Evolutionary conservation across 2,113 vertebrate species (phyloP), one percentile per base, ranked within the genome.

Genomic region (Sprattus sprattus): DNA sequence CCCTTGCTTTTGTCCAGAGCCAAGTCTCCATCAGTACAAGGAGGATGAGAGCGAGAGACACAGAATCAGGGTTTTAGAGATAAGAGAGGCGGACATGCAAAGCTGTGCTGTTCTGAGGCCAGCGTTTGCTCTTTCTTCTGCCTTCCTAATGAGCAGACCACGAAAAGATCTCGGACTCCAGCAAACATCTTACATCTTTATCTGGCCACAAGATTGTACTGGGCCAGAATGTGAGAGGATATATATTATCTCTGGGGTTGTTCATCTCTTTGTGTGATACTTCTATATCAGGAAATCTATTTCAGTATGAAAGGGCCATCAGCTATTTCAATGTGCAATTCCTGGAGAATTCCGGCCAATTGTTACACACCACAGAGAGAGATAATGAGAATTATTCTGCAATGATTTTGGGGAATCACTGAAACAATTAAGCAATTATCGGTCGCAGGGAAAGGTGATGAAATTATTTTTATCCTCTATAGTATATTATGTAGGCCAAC

Each of bases 311-410:
- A 71, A 71, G 25, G 64, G 9, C 64, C 64, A 71, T 71, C 64
- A 71, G 64, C 64, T 32, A 71, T 71, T 71, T 71, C 25, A 71
- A 71, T 71, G 64, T 71, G 64, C 64, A 71, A 71, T 71, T 71
- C 32, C 64, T 25, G 10, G 64, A 71, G 57, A 25, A 28, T 71
- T 15, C 64, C 9, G 64, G 64, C 64, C 64, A 28, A 71, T 71
- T 71, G 64, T 71, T 71, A 71, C 64, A 71, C 25, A 71, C 8
- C 64, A 71, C 10, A 8, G 8, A 32, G n/a, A 71, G 64, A 71
- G 64, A 71, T 71, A 71, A 71, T 32, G 64, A 71, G 64, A 28
- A 32, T 71, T 11, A 71, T 32, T 71, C n/a, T 32, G 64, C 13
- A 71, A 32, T 71, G 64, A 71, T 71, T 71, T 71, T 25, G 10